phyloP scores from a whole-genome alignment of 2,888 invertebrate species.

The Seladonia tumulorum region DNA sequence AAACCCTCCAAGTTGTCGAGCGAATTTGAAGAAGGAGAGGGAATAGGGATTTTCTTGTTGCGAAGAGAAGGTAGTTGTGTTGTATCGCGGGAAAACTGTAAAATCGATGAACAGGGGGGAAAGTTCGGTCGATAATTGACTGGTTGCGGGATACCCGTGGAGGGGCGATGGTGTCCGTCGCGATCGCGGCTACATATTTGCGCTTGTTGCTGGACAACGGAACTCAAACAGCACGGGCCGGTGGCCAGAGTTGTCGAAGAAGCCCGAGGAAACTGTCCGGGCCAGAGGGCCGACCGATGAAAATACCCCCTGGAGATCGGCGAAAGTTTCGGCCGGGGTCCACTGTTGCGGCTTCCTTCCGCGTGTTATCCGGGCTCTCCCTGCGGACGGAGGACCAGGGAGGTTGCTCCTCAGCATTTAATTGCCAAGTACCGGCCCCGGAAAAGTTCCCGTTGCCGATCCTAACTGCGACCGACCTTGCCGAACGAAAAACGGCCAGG shows the following conservation, averaged over 20 bases:
- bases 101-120: no score
- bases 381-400: constrained; percentile 31
- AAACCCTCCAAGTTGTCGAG: no score
- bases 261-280: constrained; percentile 19
- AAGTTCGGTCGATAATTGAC: neutral
- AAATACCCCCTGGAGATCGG: constrained; percentile 61
- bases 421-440: constrained; percentile 65
- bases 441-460: constrained; percentile 58
- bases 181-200: constrained; percentile 13
- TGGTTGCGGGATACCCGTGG: no score
- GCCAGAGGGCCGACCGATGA: constrained; percentile 37
- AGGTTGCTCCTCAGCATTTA: constrained; percentile 61
- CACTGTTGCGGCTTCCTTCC: constrained; percentile 75
- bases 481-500: constrained; percentile 30
- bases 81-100: no score
- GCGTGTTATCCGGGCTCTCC: constrained; percentile 50
- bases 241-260: constrained; percentile 23
- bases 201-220: constrained; percentile 11
- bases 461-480: constrained; percentile 38
- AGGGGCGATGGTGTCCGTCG: neutral
- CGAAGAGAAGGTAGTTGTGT: no score
- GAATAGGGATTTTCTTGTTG: no score
- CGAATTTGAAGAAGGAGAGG: no score
- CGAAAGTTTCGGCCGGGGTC: constrained; percentile 72
- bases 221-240: constrained; percentile 48